Evolutionary conservation across 2,888 invertebrate species (phyloP).

Genomic region (Eupithecia centaureata): DNA sequence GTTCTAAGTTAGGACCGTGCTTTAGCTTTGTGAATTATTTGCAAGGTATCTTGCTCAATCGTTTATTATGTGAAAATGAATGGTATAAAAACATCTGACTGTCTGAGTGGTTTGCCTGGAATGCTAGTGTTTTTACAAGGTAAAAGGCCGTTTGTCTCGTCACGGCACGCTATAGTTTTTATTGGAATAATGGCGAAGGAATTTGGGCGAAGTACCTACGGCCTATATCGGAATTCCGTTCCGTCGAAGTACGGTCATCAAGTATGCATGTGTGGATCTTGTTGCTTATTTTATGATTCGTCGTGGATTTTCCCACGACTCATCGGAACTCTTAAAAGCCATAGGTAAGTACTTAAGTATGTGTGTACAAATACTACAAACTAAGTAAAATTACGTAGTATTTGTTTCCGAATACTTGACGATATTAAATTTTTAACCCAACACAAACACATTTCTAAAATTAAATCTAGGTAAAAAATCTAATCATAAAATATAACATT

Average conservation of each 20-base stretch:
- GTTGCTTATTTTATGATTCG: constrained; percentile 34
- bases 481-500: too few species aligned
- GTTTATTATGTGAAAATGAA: constrained; percentile 67
- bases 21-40: constrained; percentile 80
- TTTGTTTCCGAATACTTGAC: too few species aligned
- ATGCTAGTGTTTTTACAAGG: constrained; percentile 48
- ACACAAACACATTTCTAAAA: too few species aligned
- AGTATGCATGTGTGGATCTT: constrained; percentile 33
- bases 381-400: too few species aligned
- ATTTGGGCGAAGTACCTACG: constrained; percentile 25
- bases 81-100: constrained; percentile 62
- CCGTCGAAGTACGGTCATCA: constrained; percentile 30
- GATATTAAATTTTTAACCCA: too few species aligned
- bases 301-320: constrained; percentile 41
- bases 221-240: constrained; percentile 27
- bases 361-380: too few species aligned
- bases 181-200: constrained; percentile 12
- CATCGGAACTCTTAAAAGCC: too few species aligned
- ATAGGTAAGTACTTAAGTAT: neutral
- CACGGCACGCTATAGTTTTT: constrained; percentile 26
- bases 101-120: constrained; percentile 52
- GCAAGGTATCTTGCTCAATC: constrained; percentile 77
- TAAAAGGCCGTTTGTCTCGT: constrained; percentile 44
- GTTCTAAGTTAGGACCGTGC: constrained; percentile 78
- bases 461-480: too few species aligned